Conservation (phyloP, 2,888 invertebrate genomes). For the Steinernema hermaphroditum region DNA sequence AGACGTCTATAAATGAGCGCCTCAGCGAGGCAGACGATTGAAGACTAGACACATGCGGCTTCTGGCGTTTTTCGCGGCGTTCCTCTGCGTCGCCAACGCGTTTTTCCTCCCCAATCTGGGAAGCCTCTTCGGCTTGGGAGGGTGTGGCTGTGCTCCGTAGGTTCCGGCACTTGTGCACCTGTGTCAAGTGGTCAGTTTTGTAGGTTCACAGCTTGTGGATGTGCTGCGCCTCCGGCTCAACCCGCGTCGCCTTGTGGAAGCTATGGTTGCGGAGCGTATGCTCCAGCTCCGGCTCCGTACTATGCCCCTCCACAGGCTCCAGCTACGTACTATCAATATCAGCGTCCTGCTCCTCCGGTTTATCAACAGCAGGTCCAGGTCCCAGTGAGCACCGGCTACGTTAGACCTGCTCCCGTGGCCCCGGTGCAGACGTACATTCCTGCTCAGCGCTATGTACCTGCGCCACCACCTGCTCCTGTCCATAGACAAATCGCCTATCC, state of each 20-base stretch:
- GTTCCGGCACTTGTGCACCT: neutral
- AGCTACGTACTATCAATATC: neutral
- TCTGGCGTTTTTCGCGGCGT: neutral
- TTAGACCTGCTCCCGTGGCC: neutral
- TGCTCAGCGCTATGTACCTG: neutral
- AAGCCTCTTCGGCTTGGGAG: neutral
- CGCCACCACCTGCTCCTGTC: neutral
- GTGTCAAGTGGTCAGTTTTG: neutral
- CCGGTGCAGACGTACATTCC: too few species aligned
- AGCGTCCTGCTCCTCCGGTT: neutral
- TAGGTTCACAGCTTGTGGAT: constrained; percentile 26
- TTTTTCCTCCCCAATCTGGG: constrained; percentile 17
- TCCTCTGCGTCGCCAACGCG: neutral
- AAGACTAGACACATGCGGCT: constrained; percentile 9
- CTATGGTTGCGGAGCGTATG: neutral
- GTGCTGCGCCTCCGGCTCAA: neutral
- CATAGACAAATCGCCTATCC: neutral
- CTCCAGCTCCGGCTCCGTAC: neutral
- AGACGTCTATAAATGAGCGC: constrained; percentile 11
- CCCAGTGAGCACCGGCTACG: too few species aligned
- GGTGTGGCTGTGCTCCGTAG: constrained; percentile 24
- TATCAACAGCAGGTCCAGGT: neutral
- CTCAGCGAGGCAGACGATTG: too few species aligned
- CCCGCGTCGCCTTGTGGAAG: neutral
- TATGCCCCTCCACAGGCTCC: neutral